Conservation (phyloP, 2,888 invertebrate species). For the Crossocerus cetratus region DNA sequence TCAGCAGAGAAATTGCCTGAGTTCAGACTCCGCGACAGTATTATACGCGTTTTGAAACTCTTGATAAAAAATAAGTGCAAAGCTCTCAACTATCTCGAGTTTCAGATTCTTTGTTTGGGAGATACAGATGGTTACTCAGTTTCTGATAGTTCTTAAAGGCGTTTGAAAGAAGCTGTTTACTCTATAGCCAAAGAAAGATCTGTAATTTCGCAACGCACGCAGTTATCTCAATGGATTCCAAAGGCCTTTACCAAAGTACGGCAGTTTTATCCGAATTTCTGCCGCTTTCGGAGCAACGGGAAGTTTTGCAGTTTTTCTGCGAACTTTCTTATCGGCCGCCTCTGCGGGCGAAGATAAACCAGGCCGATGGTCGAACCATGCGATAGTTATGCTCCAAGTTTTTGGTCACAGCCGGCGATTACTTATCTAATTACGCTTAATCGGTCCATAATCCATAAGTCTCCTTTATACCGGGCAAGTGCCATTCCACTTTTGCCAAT, state of each 20-base stretch:
- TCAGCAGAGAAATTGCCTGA: constrained; percentile 22
- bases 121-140: too few relatives aligned
- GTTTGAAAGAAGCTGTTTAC: too few relatives aligned
- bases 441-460: constrained; percentile 46
- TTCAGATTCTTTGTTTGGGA: too few relatives aligned
- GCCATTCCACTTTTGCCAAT: constrained; percentile 7
- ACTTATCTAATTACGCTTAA: constrained; percentile 54
- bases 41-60: too few relatives aligned
- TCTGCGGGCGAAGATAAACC: constrained; percentile 35
- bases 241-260: too few relatives aligned
- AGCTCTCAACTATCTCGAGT: too few relatives aligned
- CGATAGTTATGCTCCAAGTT: constrained; percentile 32
- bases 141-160: too few relatives aligned
- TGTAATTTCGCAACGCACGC: too few relatives aligned
- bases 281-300: constrained; percentile 25
- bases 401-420: constrained; percentile 22
- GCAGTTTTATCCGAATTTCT: constrained; percentile 31
- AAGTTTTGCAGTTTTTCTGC: constrained; percentile 50
- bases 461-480: constrained; percentile 18
- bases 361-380: constrained; percentile 35
- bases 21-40: neutral
- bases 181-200: too few relatives aligned
- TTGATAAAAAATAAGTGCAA: too few relatives aligned
- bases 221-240: too few relatives aligned
- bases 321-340: constrained; percentile 49